Conservation (phyloP, 1,140 invertebrate species). For the Lepidurus arcticus region DNA sequence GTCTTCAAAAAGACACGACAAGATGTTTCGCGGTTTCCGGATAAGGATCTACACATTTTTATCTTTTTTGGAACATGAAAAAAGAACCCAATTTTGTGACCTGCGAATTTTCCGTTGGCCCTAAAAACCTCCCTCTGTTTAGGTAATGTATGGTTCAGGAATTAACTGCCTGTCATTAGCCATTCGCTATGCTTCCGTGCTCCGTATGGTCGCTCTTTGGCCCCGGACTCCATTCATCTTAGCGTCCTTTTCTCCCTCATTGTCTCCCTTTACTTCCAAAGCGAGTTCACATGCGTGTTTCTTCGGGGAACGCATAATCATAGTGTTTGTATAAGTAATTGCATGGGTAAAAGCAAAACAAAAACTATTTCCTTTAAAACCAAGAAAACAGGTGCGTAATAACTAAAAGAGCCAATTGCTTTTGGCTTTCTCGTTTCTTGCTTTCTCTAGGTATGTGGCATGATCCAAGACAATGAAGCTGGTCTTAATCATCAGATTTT, state of each 20-base stretch:
- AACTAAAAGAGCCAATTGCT: background rate
- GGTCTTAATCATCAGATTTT: background rate
- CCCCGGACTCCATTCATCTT: background rate
- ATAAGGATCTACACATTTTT: too few relatives aligned
- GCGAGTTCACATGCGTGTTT: background rate
- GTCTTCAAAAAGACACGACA: too few relatives aligned
- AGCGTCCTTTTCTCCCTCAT: background rate
- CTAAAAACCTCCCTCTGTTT: conserved; percentile 9
- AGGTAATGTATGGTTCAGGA: background rate
- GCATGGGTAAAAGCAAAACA: background rate
- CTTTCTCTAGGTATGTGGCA: background rate
- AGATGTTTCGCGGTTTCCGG: too few relatives aligned
- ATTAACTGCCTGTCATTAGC: conserved; percentile 15
- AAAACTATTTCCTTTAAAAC: background rate
- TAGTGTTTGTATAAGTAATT: background rate
- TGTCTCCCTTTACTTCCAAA: background rate
- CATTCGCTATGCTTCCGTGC: conserved; percentile 7
- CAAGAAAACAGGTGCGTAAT: background rate
- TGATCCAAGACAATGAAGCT: background rate
- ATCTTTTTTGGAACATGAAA: background rate
- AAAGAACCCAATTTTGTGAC: background rate
- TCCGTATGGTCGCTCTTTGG: conserved; percentile 3
- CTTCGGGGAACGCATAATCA: background rate
- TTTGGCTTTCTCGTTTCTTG: background rate
- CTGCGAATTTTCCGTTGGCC: background rate